A percentile compares a stretch with the other conserved stretches of the same genome.
phyloP scores from a whole-genome alignment of 1,140 invertebrate genomes.

The Pseudomyrmex dendroicus region DNA sequence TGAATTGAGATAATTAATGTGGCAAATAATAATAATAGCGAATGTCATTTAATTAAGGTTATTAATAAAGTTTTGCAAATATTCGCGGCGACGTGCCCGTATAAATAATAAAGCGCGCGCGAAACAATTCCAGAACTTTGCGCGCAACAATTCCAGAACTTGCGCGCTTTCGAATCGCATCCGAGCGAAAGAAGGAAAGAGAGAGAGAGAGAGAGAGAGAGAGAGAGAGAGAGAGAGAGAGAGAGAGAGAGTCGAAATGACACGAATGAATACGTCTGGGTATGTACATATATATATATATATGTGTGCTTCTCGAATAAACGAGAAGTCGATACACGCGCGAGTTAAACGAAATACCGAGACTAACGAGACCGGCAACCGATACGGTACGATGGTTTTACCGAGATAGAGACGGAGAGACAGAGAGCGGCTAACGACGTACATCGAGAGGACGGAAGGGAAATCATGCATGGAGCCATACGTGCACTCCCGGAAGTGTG shows the following conservation, averaged over 20 bases:
- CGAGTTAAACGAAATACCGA: conserved; percentile 15
- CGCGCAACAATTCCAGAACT: conserved; percentile 21
- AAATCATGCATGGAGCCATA: conserved; percentile 28
- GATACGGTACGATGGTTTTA: conserved; percentile 35
- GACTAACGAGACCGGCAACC: conserved; percentile 7
- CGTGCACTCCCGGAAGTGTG: background rate
- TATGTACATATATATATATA: too few species aligned
- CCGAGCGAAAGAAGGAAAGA: too few species aligned
- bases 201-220: background rate
- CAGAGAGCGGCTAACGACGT: conserved; percentile 29
- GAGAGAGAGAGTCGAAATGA: conserved; percentile 2
- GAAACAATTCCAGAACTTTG: conserved; percentile 26
- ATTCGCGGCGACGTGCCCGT: background rate
- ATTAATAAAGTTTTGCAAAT: conserved; percentile 53
- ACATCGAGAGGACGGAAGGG: conserved; percentile 14
- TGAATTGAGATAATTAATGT: conserved; percentile 55
- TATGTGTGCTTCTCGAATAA: background rate
- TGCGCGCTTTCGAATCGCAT: background rate
- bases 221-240: background rate
- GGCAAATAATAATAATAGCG: conserved; percentile 50
- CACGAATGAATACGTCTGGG: background rate
- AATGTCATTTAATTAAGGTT: conserved; percentile 59
- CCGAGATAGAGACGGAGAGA: background rate
- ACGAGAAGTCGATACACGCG: background rate
- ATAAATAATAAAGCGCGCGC: conserved; percentile 37